phyloP scores from a whole-genome alignment of 2,888 invertebrate genomes.

The Diarsia brunnea region DNA sequence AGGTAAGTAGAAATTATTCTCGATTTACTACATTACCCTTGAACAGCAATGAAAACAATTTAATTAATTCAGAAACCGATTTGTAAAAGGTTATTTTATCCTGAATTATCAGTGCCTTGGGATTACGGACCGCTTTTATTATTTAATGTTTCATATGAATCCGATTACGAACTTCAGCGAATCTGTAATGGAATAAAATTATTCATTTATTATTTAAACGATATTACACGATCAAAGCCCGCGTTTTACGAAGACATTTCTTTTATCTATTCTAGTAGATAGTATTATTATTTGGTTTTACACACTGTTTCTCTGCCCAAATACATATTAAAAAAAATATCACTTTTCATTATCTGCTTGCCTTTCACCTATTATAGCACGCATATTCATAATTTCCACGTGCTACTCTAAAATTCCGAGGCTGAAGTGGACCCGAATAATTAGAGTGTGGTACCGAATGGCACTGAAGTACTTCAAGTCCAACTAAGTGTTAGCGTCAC shows the following conservation, averaged over 20 bases:
- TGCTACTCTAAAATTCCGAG: conserved; percentile 35
- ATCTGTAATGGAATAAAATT: conserved; percentile 41
- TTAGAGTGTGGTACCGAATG: conserved; percentile 45
- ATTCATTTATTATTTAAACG: conserved; percentile 8
- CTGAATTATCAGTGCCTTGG: conserved; percentile 34
- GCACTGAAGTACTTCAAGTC: conserved; percentile 49
- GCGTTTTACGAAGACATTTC: neutral
- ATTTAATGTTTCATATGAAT: conserved; percentile 46
- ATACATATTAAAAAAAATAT: neutral
- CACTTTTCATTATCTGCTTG: neutral
- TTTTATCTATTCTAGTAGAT: neutral
- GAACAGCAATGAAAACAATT: neutral
- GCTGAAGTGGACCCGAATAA: conserved; percentile 54
- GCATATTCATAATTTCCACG: neutral
- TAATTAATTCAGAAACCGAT: conserved; percentile 35
- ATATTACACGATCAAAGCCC: conserved; percentile 15
- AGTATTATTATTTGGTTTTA: neutral
- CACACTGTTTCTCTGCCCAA: neutral
- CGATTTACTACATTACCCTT: neutral
- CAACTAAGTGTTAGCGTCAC: conserved; percentile 57
- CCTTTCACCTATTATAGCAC: neutral
- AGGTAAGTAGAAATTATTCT: neutral
- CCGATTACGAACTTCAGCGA: conserved; percentile 27
- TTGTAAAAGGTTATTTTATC: conserved; percentile 43
- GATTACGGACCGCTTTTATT: conserved; percentile 31